Percentiles rank a stretch among this genome's conserved stretches.
Conservation (phyloP, 2,797 vertebrate genomes). For the Manis crassicaudata region DNA sequence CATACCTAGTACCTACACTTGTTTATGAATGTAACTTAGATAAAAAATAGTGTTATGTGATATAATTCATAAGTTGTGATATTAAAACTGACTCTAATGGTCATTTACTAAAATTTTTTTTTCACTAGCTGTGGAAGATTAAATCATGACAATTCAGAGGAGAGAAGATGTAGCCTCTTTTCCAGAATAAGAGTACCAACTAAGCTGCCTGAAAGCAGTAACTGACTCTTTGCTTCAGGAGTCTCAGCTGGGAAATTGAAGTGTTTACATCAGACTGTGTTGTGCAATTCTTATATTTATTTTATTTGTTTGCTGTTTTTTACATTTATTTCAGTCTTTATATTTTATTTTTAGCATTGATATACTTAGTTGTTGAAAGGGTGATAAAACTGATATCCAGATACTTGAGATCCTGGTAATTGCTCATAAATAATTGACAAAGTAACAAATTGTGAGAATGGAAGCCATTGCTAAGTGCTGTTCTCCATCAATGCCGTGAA, state of each 20-base stretch:
- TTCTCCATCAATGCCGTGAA: conserved; percentile 71
- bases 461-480: conserved; percentile 77
- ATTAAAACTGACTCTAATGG: background rate
- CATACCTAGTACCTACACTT: background rate
- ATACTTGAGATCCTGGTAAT: conserved; percentile 83
- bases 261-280: conserved; percentile 91
- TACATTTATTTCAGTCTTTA: conserved; percentile 86
- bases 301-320: conserved; percentile 93
- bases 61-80: background rate
- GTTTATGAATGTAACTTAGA: background rate
- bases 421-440: conserved; percentile 72
- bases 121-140: conserved; percentile 97
- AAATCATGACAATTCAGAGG: conserved; percentile 92
- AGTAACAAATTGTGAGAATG: conserved; percentile 62
- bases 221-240: conserved; percentile 82
- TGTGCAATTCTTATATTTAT: conserved; percentile 98
- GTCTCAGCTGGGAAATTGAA: conserved; percentile 85
- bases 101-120: background rate
- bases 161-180: conserved; percentile 76
- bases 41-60: background rate
- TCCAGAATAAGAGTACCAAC: conserved; percentile 76
- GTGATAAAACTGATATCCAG: conserved; percentile 81
- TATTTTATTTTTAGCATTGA: conserved; percentile 87
- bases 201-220: conserved; percentile 83
- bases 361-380: conserved; percentile 82